Conservation (phyloP, 2,797 vertebrate species). For the Tapera naevia region DNA sequence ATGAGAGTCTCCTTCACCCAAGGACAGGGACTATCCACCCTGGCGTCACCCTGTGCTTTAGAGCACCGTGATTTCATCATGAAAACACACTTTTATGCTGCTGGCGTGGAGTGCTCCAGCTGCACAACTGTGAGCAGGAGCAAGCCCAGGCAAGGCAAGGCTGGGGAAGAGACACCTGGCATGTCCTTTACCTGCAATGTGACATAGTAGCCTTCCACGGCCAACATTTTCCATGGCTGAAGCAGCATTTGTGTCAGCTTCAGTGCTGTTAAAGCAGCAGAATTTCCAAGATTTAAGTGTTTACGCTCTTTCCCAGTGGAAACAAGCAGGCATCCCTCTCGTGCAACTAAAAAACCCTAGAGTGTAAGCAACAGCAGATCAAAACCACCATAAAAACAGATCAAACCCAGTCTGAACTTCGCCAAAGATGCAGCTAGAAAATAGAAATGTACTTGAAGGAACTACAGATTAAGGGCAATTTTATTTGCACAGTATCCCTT, state of each 20-base stretch:
- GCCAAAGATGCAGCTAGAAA: background rate
- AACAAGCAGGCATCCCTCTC: background rate
- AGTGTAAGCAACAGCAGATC: background rate
- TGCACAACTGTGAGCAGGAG: background rate
- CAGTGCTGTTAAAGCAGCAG: background rate
- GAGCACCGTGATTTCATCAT: background rate
- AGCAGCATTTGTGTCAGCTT: background rate
- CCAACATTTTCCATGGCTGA: background rate
- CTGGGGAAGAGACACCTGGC: background rate
- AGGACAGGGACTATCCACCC: background rate
- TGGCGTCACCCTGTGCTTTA: accelerated
- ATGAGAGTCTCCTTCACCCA: conserved; percentile 70
- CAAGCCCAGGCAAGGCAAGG: accelerated
- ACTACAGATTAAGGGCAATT: background rate
- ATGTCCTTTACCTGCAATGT: accelerated
- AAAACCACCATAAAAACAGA: background rate
- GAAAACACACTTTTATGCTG: background rate
- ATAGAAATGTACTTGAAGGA: background rate
- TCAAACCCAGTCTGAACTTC: background rate
- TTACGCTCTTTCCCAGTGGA: background rate
- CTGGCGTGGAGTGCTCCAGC: accelerated
- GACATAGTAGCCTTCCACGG: accelerated
- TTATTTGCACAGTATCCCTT: background rate
- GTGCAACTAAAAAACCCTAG: background rate
- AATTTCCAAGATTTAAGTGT: background rate